phyloP scores from a whole-genome alignment of 2,888 invertebrate species.

The Meteorus cinctellus region DNA sequence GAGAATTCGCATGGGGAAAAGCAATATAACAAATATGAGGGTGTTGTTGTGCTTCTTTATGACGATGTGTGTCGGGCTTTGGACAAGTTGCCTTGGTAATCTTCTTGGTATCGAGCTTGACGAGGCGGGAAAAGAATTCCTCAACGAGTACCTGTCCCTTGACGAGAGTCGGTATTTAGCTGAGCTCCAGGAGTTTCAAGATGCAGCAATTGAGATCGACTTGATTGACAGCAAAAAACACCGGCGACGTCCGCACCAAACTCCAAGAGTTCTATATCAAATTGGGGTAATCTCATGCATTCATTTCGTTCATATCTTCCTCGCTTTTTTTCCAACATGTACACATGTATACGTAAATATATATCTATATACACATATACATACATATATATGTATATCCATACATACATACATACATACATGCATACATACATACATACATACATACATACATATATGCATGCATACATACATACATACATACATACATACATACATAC shows the following conservation, averaged over 20 bases:
- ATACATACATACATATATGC: too few relatives aligned
- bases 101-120: conserved; percentile 61
- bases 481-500: too few relatives aligned
- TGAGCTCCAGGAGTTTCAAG: conserved; percentile 62
- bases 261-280: conserved; percentile 82
- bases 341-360: too few relatives aligned
- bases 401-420: too few relatives aligned
- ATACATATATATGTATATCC: too few relatives aligned
- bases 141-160: conserved; percentile 62
- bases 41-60: conserved; percentile 21
- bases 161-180: conserved; percentile 64
- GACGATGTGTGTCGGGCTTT: conserved; percentile 43
- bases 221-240: conserved; percentile 64
- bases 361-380: too few relatives aligned
- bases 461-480: too few relatives aligned
- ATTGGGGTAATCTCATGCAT: conserved; percentile 79
- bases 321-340: not conserved
- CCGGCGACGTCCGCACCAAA: conserved; percentile 59
- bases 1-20: conserved; percentile 31
- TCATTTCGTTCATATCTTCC: too few relatives aligned
- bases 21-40: conserved; percentile 11
- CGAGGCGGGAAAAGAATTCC: conserved; percentile 62
- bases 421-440: not conserved
- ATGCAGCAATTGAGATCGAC: conserved; percentile 69
- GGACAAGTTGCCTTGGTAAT: conserved; percentile 47